Conservation (phyloP, 2,113 vertebrate species). For the Bujurquina vittata region DNA sequence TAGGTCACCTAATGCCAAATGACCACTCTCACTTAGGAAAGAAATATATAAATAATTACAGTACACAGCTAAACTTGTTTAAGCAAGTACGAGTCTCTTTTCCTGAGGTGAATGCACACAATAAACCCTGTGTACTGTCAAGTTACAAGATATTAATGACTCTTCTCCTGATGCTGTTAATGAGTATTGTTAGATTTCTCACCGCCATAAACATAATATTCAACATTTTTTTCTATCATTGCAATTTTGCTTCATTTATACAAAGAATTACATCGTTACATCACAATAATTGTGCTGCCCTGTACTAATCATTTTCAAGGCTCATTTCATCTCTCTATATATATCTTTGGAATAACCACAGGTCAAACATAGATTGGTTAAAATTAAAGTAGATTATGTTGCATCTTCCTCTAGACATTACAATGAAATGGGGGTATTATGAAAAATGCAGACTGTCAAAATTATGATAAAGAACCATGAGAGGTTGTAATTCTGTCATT, state of each 20-base stretch:
- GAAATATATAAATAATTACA: neutral
- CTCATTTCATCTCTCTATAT: slow-evolving; percentile 25
- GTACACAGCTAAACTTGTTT: neutral
- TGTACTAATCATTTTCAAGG: slow-evolving; percentile 28
- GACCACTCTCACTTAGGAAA: neutral
- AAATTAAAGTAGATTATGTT: slow-evolving; percentile 67
- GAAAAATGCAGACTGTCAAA: slow-evolving; percentile 54
- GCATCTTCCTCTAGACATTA: slow-evolving; percentile 48
- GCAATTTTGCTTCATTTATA: slow-evolving; percentile 11
- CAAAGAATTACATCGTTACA: slow-evolving; percentile 8
- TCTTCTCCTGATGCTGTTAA: neutral
- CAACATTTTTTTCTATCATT: slow-evolving; percentile 18
- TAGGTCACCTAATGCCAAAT: neutral
- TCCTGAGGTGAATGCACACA: neutral
- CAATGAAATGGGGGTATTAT: slow-evolving; percentile 50
- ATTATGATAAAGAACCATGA: slow-evolving; percentile 74
- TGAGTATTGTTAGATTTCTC: slow-evolving; percentile 25
- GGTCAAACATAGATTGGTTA: slow-evolving; percentile 48
- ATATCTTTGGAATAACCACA: slow-evolving; percentile 23
- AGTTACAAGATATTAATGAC: slow-evolving; percentile 1
- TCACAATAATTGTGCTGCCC: slow-evolving; percentile 8
- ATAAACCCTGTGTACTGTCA: neutral
- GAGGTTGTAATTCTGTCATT: slow-evolving; percentile 75
- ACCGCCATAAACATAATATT: slow-evolving; percentile 25
- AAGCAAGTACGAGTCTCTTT: neutral